Percentiles rank a stretch among this genome's conserved stretches.
These are phyloP conservation scores for Scelioninae gen. 1 DNA, from an alignment of 2,888 invertebrate genomes.

Conservation along the genomic window DNA sequence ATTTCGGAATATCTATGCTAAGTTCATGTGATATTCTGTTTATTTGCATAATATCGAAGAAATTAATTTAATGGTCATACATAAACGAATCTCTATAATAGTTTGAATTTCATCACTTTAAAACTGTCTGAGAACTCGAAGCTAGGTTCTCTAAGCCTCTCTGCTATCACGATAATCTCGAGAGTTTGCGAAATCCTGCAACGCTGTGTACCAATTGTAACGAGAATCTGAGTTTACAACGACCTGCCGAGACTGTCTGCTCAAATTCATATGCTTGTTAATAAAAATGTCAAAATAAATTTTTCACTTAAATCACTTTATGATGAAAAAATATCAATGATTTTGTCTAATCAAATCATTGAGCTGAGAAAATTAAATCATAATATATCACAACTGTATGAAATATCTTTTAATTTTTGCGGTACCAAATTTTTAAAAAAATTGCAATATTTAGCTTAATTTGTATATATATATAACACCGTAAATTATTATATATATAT, in stretches of 20 bases:
- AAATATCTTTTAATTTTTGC: no score
- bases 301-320: background rate
- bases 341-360: no score
- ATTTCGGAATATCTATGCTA: background rate
- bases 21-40: background rate
- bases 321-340: no score
- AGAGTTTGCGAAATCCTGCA: constrained; percentile 67
- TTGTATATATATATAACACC: no score
- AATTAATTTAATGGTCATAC: constrained; percentile 47
- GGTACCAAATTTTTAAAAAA: no score
- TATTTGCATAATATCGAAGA: constrained; percentile 7
- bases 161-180: constrained; percentile 65
- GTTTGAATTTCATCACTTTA: constrained; percentile 60
- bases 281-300: constrained; percentile 25
- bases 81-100: constrained; percentile 36
- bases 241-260: constrained; percentile 40
- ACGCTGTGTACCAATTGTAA: constrained; percentile 65
- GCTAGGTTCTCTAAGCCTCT: constrained; percentile 66
- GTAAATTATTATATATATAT: no score
- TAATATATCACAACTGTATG: no score
- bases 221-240: constrained; percentile 56
- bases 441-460: no score
- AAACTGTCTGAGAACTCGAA: constrained; percentile 58
- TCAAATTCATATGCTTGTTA: constrained; percentile 30
- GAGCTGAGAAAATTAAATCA: no score